Base-by-base conservation (phyloP, 2,888 invertebrate genomes). In the Habrosyne pyritoides region DNA sequence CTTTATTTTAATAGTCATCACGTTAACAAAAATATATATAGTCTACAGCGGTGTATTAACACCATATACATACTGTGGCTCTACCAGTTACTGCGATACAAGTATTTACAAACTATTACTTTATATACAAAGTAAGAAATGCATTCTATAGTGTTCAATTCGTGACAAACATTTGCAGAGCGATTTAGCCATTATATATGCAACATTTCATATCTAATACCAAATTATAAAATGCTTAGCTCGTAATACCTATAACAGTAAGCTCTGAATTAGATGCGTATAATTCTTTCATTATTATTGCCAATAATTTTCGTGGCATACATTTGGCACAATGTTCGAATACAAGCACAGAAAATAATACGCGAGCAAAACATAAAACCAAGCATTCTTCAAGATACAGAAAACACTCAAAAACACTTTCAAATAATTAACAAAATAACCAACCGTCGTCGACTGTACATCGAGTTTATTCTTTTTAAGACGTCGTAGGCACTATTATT, bases 1-100 rank as follows among this genome's bases (percentile, higher is more conserved):
- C 89, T 91, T 91, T 90, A 91, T 90, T 88, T 91, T 89, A 89
- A 89, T 90, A 90, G 85, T 91, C 89, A 89, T 91, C 89, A 89
- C 89, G 75, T 89, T 91, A 91, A 91, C 91, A 91, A 91, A 91
- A 91, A 91, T 91, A 91, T 88, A 89, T 87, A 90, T 87, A 89
- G 83, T 86, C 86, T 90, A 90, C 82, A 64, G 83, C 79, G 82
- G 85, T 79, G 84, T 83, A 81, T 74, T 78, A n/a, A 33, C 77
- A 79, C 73, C 76, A 79, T 83, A 80, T 86, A 87, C 83, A 86
- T 79, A 79, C 79, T 72, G 60, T 67, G 63, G 64, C 58, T 63
- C 67, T 75, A 67, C 61, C 66, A 65, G 60, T 69, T 65, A 79
- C 71, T 74, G 80, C 75, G 73, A 77, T 84, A 85, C 80, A 79